phyloP scores from a whole-genome alignment of 2,888 invertebrate genomes.

The Ashinkailepas kermadecensis region DNA sequence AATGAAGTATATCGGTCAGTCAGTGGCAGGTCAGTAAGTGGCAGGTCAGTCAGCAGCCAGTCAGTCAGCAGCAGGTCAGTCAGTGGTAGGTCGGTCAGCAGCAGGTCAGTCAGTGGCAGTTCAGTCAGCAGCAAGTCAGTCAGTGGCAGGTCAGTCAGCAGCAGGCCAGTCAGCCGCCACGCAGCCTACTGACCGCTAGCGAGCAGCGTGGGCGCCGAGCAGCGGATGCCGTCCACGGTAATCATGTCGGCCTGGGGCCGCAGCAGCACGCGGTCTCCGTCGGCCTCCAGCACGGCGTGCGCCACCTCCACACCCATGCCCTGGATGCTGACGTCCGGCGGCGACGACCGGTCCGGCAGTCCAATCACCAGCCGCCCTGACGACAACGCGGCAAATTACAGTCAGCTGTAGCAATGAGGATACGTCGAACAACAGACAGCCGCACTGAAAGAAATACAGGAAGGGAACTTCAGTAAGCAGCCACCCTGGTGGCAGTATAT shows the following conservation, averaged over 20 bases:
- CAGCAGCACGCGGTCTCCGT: conserved; percentile 1
- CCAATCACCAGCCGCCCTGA: conserved; percentile 14
- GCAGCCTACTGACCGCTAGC: not conserved
- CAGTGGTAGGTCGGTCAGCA: too few relatives aligned
- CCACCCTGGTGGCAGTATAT: too few relatives aligned
- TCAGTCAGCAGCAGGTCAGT: too few relatives aligned
- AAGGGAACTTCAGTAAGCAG: not conserved
- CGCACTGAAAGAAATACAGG: not conserved
- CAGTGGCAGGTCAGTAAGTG: too few relatives aligned
- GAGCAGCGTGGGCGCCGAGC: not conserved
- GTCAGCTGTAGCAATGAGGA: not conserved
- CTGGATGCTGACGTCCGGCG: conserved; percentile 2
- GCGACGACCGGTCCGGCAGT: not conserved
- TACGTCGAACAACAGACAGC: not conserved
- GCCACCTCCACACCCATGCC: not conserved
- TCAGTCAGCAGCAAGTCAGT: too few relatives aligned
- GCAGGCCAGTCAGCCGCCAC: too few relatives aligned
- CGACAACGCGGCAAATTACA: not conserved
- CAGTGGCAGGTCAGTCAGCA: too few relatives aligned
- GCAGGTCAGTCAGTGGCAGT: too few relatives aligned
- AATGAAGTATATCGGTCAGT: too few relatives aligned
- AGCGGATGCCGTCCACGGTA: conserved; percentile 15
- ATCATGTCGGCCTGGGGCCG: not conserved
- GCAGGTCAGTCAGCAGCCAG: too few relatives aligned
- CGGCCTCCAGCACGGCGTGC: conserved; percentile 4